Conservation (phyloP, 2,797 vertebrate species). For the Argya squamiceps region DNA sequence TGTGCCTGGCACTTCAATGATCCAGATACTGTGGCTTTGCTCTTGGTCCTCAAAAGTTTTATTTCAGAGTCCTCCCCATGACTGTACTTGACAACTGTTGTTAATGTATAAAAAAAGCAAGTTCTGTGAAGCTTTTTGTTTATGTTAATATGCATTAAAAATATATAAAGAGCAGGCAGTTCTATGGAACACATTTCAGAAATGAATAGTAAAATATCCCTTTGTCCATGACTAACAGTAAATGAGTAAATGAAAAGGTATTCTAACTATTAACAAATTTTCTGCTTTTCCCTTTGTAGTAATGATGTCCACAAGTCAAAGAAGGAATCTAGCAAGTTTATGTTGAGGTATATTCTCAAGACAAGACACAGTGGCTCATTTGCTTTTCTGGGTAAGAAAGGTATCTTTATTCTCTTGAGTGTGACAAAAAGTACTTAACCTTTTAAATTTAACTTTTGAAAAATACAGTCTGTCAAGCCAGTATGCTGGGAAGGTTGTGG, state of each 20-base stretch:
- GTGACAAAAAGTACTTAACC: background rate
- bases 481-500: background rate
- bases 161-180: background rate
- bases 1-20: background rate
- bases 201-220: background rate
- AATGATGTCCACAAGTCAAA: conserved; percentile 32
- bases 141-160: background rate
- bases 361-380: background rate
- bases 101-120: background rate
- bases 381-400: conserved; percentile 50
- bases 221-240: background rate
- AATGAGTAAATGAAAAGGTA: background rate
- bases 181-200: background rate
- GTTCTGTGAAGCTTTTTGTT: background rate
- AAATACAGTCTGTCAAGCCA: background rate
- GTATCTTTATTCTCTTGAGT: background rate
- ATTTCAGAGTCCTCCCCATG: background rate
- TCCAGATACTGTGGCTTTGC: background rate
- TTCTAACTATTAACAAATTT: background rate
- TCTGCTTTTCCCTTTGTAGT: background rate
- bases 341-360: conserved; percentile 31
- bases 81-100: background rate
- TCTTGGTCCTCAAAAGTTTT: background rate
- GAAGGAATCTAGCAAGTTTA: background rate
- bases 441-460: background rate